Evolutionary conservation across 2,888 invertebrate species (phyloP), one percentile per base, ranked within the genome.

Genomic region (Iselma pallidipennis): DNA sequence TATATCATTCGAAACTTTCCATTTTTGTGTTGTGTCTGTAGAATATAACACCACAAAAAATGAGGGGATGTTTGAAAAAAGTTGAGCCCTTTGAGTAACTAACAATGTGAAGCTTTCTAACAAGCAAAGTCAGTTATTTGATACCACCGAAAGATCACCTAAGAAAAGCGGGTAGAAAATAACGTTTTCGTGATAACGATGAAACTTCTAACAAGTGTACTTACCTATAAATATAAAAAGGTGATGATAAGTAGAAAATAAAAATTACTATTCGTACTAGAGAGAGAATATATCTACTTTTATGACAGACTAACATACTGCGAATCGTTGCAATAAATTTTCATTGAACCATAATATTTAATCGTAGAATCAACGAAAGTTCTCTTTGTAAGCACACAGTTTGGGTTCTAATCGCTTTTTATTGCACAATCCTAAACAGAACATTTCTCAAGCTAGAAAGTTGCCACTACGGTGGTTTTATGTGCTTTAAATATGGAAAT

Each of bases 171-270:
- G 9, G 16, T 29, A 6, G 21, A 33, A 33, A 29, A 31, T 51
- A 52, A 31, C 19, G 23, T 12, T 14, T 16, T 9, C 31, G 10
- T 12, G n/a, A 28, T 52, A 52, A 31, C 31, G 29, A 19, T 52
- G 19, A 31, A 52, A 52, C 7, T 31, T 52, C 31, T 23, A 52
- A 29, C 31, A 31, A 52, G 52, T 31, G n/a, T n/a, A n/a, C n/a
- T 29, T 23, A 29, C 28, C 48, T 49, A 55, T 48, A 55, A 42
- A 45, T 55, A 12, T 53, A 4, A 49, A 28, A 23, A 48, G 14
- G 52, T 33, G 52, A 52, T 14, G 52, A 49, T 49, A 49, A 45
- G 28, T 29, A 19, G 28, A 28, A 49, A 56, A 42, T 16, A 33
- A 28, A 1, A 9, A 26, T 50, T 31, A n/a, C 14, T n/a, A n/a